phyloP scores from a whole-genome alignment of 2,797 vertebrate genomes.

The Thalassophryne amazonica region DNA sequence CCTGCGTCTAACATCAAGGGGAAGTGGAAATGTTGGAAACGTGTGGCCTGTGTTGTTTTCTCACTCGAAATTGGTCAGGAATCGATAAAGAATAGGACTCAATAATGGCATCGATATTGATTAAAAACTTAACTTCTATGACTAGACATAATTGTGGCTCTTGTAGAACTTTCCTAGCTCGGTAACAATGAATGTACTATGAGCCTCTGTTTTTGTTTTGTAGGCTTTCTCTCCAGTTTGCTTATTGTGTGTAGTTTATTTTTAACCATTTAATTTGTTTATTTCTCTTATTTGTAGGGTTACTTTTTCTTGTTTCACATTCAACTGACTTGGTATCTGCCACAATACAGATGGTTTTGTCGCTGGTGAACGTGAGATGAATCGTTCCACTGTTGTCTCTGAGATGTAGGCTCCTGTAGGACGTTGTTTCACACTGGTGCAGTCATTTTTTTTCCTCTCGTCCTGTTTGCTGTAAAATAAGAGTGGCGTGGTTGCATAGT shows the following conservation, averaged over 20 bases:
- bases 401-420: slow-evolving; percentile 40
- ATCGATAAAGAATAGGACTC: too few species aligned
- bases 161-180: slow-evolving; percentile 57
- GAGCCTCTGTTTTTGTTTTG: slow-evolving; percentile 31
- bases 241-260: slow-evolving; percentile 39
- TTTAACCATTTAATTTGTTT: background rate
- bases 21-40: too few species aligned
- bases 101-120: too few species aligned
- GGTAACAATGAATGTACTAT: slow-evolving; percentile 66
- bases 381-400: slow-evolving; percentile 11
- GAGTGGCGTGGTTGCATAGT: slow-evolving; percentile 35
- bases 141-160: too few species aligned
- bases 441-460: slow-evolving; percentile 13
- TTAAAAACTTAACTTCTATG: too few species aligned
- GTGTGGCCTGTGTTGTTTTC: too few species aligned
- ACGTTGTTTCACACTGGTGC: slow-evolving; percentile 53
- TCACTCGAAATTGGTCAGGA: too few species aligned
- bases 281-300: slow-evolving; percentile 37
- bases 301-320: slow-evolving; percentile 9
- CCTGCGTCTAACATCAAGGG: too few species aligned
- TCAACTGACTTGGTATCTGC: slow-evolving; percentile 4
- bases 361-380: background rate
- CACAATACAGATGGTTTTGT: slow-evolving; percentile 6
- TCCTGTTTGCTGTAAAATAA: slow-evolving; percentile 55
- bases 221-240: slow-evolving; percentile 32